Percentiles rank a stretch among this genome's conserved stretches.
phyloP scores from a whole-genome alignment of 2,797 vertebrate genomes.

The Sebastes trivittatus region DNA sequence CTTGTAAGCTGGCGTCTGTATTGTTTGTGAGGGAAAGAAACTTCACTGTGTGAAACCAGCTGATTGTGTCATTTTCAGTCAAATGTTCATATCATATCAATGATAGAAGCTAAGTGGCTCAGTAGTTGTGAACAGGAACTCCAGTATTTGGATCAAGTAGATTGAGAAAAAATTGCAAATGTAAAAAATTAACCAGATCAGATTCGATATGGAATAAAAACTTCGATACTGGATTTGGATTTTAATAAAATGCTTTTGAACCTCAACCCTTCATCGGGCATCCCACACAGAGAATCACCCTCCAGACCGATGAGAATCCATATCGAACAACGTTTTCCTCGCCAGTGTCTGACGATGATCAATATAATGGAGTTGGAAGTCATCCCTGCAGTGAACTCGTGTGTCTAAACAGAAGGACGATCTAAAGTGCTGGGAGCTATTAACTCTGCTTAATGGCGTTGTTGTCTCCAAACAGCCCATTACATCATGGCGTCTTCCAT shows the following conservation, averaged over 20 bases:
- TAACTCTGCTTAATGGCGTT: slow-evolving; percentile 56
- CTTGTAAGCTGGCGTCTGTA: too few species aligned
- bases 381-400: not conserved
- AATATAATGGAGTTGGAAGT: not conserved
- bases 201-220: not conserved
- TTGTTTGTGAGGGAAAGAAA: too few species aligned
- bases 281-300: not conserved
- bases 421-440: slow-evolving; percentile 48
- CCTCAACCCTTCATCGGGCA: not conserved
- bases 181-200: not conserved
- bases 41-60: too few species aligned
- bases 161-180: not conserved
- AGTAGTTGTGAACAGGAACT: not conserved
- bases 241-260: not conserved
- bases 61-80: too few species aligned
- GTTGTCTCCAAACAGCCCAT: slow-evolving; percentile 50
- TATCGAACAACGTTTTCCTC: not conserved
- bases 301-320: not conserved
- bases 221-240: not conserved
- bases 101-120: not conserved
- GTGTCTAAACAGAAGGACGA: not conserved
- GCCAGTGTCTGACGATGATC: not conserved
- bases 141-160: not conserved
- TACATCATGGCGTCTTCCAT: slow-evolving; percentile 26
- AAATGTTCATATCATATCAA: not conserved